Evolutionary conservation across 2,113 vertebrate species (phyloP).

Genomic region (Loxodonta africana): DNA sequence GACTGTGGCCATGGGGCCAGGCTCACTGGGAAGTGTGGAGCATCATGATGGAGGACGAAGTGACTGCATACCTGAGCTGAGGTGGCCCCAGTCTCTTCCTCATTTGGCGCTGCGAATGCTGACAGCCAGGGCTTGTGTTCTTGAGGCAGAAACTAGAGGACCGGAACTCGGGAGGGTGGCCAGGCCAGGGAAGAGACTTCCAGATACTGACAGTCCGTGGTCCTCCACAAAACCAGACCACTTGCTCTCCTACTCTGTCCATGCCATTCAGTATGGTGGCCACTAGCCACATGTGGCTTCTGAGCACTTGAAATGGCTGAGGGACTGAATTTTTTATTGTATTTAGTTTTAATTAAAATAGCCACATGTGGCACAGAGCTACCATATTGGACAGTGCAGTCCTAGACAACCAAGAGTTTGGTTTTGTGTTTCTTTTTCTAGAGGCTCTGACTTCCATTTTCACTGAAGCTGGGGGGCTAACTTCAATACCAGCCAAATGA

Average conservation of each 20-base stretch:
- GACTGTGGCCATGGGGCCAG: neutral
- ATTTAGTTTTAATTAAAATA: too few relatives aligned
- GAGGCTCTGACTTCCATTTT: neutral
- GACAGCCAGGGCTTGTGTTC: neutral
- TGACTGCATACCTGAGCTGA: neutral
- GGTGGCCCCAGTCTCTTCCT: neutral
- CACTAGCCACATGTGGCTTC: too few relatives aligned
- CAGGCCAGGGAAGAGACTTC: neutral
- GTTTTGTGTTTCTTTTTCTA: neutral
- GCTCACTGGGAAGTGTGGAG: rapidly evolving
- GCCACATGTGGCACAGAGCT: neutral
- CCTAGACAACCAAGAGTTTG: neutral
- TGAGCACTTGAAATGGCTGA: too few relatives aligned
- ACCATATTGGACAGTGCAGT: neutral
- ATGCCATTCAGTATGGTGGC: too few relatives aligned
- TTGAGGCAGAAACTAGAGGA: neutral
- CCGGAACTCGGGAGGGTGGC: neutral
- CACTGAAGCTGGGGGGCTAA: neutral
- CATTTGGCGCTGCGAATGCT: neutral
- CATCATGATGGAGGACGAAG: neutral
- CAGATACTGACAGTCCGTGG: neutral
- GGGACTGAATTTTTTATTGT: too few relatives aligned
- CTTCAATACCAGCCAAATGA: neutral
- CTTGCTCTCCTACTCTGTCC: neutral
- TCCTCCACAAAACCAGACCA: too few relatives aligned